Percentiles rank a stretch among this genome's conserved stretches.
These are phyloP conservation scores for Gymnoscelis rufifasciata DNA, from an alignment of 2,888 invertebrate genomes.

Conservation along the genomic window DNA sequence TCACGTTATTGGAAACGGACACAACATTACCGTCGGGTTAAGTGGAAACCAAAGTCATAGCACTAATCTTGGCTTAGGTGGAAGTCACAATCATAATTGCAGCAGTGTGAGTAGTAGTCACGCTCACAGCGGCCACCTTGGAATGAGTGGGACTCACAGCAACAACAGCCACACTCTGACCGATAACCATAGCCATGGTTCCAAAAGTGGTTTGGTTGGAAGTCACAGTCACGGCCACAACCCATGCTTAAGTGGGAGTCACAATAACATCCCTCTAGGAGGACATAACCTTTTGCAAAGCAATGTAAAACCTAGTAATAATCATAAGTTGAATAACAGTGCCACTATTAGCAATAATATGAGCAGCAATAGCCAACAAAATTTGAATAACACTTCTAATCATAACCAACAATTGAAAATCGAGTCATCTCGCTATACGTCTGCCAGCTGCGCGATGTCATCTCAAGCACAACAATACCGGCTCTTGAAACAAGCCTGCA, in stretches of 20 bases:
- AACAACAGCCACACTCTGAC: not conserved
- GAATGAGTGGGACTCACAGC: conserved; percentile 3
- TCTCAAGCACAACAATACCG: conserved; percentile 56
- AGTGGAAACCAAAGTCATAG: conserved; percentile 8
- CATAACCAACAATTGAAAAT: conserved; percentile 5
- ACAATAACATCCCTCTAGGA: not conserved
- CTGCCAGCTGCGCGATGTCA: conserved; percentile 56
- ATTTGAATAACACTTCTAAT: conserved; percentile 6
- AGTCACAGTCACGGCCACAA: conserved; percentile 15
- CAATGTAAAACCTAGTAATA: conserved; percentile 8
- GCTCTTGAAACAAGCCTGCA: conserved; percentile 53
- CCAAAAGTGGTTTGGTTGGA: not conserved
- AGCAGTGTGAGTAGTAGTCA: conserved; percentile 3
- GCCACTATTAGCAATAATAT: conserved; percentile 2
- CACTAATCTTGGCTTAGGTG: conserved; percentile 4
- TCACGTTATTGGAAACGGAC: conserved; percentile 1
- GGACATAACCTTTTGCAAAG: conserved; percentile 3
- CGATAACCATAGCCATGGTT: conserved; percentile 7
- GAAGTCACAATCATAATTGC: conserved; percentile 1
- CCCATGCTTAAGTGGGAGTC: conserved; percentile 10
- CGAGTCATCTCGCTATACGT: conserved; percentile 49
- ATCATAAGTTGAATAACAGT: conserved; percentile 6
- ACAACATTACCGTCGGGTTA: conserved; percentile 4
- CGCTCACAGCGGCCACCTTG: not conserved
- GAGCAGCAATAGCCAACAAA: conserved; percentile 7